Conservation (phyloP, 2,888 invertebrate genomes). For the Scrobipalpa atriplicella region DNA sequence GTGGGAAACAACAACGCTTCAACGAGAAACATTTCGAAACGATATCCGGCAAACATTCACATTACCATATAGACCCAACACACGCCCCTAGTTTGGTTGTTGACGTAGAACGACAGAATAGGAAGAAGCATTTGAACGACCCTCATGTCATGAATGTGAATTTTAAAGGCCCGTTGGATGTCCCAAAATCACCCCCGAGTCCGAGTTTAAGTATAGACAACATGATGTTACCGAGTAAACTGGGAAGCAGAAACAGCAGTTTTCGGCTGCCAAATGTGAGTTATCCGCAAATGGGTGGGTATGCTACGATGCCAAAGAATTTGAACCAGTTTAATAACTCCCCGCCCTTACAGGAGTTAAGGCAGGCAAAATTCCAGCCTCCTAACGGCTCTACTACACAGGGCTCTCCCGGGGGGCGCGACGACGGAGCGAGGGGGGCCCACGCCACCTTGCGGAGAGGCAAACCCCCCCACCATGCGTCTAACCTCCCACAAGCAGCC, state of each 20-base stretch:
- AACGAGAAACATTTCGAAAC: slow-evolving; percentile 88
- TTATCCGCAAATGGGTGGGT: slow-evolving; percentile 73
- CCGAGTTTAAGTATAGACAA: slow-evolving; percentile 84
- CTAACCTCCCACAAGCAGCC: slow-evolving; percentile 90
- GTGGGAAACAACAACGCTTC: slow-evolving; percentile 87
- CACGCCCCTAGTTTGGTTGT: slow-evolving; percentile 92
- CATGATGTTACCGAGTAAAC: slow-evolving; percentile 76
- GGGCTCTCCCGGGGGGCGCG: slow-evolving; percentile 61
- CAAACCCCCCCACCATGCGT: slow-evolving; percentile 74
- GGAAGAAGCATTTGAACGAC: slow-evolving; percentile 74
- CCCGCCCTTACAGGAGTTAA: slow-evolving; percentile 77
- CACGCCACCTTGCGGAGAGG: slow-evolving; percentile 74
- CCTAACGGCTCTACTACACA: slow-evolving; percentile 83
- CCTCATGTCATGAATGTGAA: slow-evolving; percentile 80
- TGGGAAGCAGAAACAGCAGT: slow-evolving; percentile 80
- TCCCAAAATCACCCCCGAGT: slow-evolving; percentile 84
- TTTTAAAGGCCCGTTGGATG: slow-evolving; percentile 82
- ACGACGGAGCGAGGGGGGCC: slow-evolving; percentile 55
- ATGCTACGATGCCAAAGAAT: slow-evolving; percentile 85
- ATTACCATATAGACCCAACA: slow-evolving; percentile 89
- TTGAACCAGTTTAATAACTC: slow-evolving; percentile 79
- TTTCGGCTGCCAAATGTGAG: slow-evolving; percentile 73
- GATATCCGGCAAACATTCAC: slow-evolving; percentile 89
- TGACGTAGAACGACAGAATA: slow-evolving; percentile 86
- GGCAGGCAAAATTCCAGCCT: slow-evolving; percentile 83